Percentiles rank a stretch among this genome's conserved stretches.
Conservation (phyloP, 1,140 invertebrate genomes). For the Euwallacea similis region DNA sequence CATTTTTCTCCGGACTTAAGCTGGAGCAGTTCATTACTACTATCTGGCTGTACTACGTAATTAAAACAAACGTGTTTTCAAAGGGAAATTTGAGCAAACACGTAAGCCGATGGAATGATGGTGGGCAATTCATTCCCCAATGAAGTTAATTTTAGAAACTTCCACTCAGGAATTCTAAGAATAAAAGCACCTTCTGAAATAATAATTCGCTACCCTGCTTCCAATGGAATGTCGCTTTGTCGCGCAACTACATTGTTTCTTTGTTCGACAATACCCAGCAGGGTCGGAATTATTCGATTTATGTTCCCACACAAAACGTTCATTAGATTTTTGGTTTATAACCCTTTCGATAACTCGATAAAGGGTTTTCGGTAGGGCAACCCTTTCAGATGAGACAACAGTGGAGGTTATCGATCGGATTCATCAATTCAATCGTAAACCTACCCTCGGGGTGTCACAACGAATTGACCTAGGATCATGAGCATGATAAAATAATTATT, state of each 20-base stretch:
- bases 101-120: not conserved
- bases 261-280: conserved; percentile 11
- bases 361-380: not conserved
- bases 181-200: conserved; percentile 5
- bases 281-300: conserved; percentile 7
- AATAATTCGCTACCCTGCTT: conserved; percentile 1
- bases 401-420: no score
- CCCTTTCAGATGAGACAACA: no score
- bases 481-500: no score
- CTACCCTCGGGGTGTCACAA: no score
- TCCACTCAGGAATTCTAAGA: not conserved
- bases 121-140: not conserved
- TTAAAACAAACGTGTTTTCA: conserved; percentile 3
- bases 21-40: not conserved
- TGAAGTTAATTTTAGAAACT: not conserved
- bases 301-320: conserved; percentile 11
- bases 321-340: conserved; percentile 12
- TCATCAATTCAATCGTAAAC: no score
- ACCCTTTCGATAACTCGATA: not conserved
- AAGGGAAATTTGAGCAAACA: not conserved
- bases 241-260: conserved; percentile 12
- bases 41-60: not conserved
- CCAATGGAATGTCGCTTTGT: conserved; percentile 1
- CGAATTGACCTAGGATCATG: no score
- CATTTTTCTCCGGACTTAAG: not conserved